These are phyloP conservation scores for Cavia porcellus DNA, from an alignment of 2,113 vertebrate genomes.

Conservation along the genomic window DNA sequence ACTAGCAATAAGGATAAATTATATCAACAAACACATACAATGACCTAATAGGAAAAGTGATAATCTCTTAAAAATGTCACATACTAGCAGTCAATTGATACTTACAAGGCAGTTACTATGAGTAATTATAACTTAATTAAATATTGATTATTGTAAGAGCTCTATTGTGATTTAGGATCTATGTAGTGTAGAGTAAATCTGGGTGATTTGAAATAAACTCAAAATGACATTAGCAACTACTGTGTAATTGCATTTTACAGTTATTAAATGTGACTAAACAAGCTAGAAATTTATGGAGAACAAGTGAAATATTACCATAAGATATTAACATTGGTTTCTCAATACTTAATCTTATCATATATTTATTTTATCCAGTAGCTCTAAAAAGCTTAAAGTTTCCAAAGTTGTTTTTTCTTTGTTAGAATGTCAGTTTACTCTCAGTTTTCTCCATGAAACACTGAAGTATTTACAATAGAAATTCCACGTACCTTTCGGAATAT, in stretches of 20 bases:
- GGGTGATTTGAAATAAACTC: constrained; percentile 81
- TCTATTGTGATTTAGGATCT: constrained; percentile 81
- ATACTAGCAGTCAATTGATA: constrained; percentile 80
- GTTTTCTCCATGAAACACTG: constrained; percentile 33
- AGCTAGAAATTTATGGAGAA: constrained; percentile 77
- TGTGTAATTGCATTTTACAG: constrained; percentile 81
- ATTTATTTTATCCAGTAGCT: constrained; percentile 43
- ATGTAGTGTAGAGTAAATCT: constrained; percentile 77
- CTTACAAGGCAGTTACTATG: constrained; percentile 83
- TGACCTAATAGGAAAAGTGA: constrained; percentile 80
- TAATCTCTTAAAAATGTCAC: constrained; percentile 81
- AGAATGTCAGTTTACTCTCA: constrained; percentile 46
- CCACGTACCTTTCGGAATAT: constrained; percentile 35
- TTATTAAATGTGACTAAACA: constrained; percentile 84
- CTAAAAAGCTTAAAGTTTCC: constrained; percentile 29
- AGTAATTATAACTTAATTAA: constrained; percentile 87
- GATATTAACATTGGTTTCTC: constrained; percentile 52
- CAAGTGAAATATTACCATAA: constrained; percentile 73
- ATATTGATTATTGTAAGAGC: constrained; percentile 86
- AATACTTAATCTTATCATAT: constrained; percentile 30
- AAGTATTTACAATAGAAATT: constrained; percentile 58
- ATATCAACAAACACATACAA: constrained; percentile 76
- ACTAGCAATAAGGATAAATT: constrained; percentile 73
- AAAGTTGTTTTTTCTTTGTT: neutral
- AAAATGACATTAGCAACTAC: constrained; percentile 84